A percentile compares a stretch with the other conserved stretches of the same genome.
These are phyloP conservation scores for Vicugna pacos DNA, from an alignment of 2,113 vertebrate genomes.

Conservation along the genomic window DNA sequence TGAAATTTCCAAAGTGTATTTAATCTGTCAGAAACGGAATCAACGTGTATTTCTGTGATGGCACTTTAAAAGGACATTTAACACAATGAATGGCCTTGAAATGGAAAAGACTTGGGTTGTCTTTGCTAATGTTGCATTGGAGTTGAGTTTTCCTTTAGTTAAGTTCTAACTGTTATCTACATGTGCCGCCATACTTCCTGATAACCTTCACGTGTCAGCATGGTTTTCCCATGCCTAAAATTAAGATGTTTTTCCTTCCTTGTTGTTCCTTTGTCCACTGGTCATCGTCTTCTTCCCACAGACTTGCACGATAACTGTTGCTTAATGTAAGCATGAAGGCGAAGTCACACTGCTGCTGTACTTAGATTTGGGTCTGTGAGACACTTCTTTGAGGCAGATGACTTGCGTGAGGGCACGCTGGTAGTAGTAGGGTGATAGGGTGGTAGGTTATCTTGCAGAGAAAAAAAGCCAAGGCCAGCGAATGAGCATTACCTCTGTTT, in stretches of 20 bases:
- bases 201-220: constrained; percentile 40
- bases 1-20: constrained; percentile 76
- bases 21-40: constrained; percentile 72
- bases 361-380: constrained; percentile 46
- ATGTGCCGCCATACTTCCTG: constrained; percentile 68
- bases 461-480: neutral
- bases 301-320: neutral
- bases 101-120: constrained; percentile 70
- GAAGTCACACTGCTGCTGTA: neutral
- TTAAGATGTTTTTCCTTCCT: neutral
- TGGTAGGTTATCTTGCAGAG: neutral
- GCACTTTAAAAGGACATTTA: constrained; percentile 85
- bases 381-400: constrained; percentile 37
- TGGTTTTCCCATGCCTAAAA: constrained; percentile 51
- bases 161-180: constrained; percentile 68
- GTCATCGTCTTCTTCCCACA: constrained; percentile 30
- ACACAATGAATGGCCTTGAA: constrained; percentile 79
- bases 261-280: constrained; percentile 28
- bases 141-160: constrained; percentile 70
- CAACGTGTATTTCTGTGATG: constrained; percentile 77
- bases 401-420: neutral
- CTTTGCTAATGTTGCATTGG: constrained; percentile 61
- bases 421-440: no score
- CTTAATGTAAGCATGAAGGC: neutral
- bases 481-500: neutral